Percentiles rank a stretch among this genome's conserved stretches.
Conservation (phyloP, 1,140 invertebrate genomes). For the Wiebesia pumilae region DNA sequence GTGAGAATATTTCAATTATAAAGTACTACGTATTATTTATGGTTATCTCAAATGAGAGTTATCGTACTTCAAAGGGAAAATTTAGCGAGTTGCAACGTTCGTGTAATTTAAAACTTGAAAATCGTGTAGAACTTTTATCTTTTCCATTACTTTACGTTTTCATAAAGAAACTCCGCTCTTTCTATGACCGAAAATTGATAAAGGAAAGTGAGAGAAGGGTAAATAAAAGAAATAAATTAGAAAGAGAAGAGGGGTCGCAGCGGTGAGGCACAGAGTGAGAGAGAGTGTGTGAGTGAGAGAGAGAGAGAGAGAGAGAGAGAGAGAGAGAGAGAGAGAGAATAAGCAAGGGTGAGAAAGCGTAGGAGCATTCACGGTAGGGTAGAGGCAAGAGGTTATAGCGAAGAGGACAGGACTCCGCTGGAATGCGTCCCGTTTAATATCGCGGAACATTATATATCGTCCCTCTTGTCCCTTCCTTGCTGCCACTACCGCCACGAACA, state of each 20-base stretch:
- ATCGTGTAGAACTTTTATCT: too few species aligned
- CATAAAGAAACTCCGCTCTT: not conserved
- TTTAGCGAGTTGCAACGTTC: not conserved
- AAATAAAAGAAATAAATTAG: slow-evolving; percentile 49
- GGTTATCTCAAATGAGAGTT: not conserved
- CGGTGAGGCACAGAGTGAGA: too few species aligned
- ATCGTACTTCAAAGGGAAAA: not conserved
- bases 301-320: slow-evolving; percentile 46
- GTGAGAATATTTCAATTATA: not conserved
- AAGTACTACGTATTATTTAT: not conserved
- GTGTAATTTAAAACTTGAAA: not conserved
- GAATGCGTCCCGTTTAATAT: slow-evolving; percentile 76
- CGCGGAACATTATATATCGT: slow-evolving; percentile 76
- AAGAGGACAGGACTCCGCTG: slow-evolving; percentile 71
- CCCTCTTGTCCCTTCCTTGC: slow-evolving; percentile 67
- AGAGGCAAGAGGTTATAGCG: not conserved
- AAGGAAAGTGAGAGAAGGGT: slow-evolving; percentile 30
- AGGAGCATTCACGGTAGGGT: slow-evolving; percentile 69
- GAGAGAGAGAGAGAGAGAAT: slow-evolving; percentile 43
- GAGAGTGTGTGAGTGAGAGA: slow-evolving; percentile 47
- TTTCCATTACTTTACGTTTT: not conserved
- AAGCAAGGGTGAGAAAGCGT: slow-evolving; percentile 33
- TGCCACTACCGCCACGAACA: slow-evolving; percentile 38
- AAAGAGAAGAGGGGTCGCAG: slow-evolving; percentile 13
- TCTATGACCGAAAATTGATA: slow-evolving; percentile 12